These are phyloP conservation scores for Apomyelois bistriatella DNA, from an alignment of 2,888 invertebrate species.

Conservation along the genomic window DNA sequence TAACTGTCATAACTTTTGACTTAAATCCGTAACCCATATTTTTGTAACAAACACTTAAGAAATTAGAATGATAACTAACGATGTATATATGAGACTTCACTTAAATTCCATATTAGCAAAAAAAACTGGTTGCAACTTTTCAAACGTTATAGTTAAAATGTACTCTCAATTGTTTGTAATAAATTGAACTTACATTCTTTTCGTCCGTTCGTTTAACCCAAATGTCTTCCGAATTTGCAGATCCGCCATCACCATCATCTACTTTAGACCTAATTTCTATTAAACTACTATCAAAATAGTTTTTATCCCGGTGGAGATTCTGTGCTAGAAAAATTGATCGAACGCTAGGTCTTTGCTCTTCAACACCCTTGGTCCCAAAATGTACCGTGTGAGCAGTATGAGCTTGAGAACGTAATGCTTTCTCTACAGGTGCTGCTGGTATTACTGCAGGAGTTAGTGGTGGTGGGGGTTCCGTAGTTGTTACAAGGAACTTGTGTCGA, in stretches of 20 bases:
- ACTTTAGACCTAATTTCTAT: constrained; percentile 89
- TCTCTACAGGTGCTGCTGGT: constrained; percentile 50
- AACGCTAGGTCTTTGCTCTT: constrained; percentile 79
- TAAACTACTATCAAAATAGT: constrained; percentile 90
- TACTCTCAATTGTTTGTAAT: too few relatives aligned
- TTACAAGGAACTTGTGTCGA: constrained; percentile 65
- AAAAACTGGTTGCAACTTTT: too few relatives aligned
- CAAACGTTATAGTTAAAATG: too few relatives aligned
- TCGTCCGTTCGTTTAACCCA: constrained; percentile 83
- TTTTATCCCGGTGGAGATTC: constrained; percentile 85
- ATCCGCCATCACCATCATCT: constrained; percentile 77
- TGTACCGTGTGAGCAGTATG: constrained; percentile 84
- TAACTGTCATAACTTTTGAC: too few relatives aligned
- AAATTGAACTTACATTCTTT: constrained; percentile 73
- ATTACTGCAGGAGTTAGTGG: constrained; percentile 35
- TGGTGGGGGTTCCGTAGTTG: constrained; percentile 49
- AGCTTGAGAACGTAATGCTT: constrained; percentile 69
- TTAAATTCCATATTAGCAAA: too few relatives aligned
- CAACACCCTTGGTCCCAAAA: constrained; percentile 81
- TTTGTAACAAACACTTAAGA: too few relatives aligned
- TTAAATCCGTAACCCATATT: too few relatives aligned
- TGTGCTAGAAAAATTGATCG: constrained; percentile 80
- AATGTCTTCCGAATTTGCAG: constrained; percentile 83
- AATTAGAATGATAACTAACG: too few relatives aligned
- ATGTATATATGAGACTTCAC: too few relatives aligned